A percentile compares a stretch with the other conserved stretches of the same genome.
phyloP scores from a whole-genome alignment of 2,113 vertebrate genomes.

The Prinia subflava region DNA sequence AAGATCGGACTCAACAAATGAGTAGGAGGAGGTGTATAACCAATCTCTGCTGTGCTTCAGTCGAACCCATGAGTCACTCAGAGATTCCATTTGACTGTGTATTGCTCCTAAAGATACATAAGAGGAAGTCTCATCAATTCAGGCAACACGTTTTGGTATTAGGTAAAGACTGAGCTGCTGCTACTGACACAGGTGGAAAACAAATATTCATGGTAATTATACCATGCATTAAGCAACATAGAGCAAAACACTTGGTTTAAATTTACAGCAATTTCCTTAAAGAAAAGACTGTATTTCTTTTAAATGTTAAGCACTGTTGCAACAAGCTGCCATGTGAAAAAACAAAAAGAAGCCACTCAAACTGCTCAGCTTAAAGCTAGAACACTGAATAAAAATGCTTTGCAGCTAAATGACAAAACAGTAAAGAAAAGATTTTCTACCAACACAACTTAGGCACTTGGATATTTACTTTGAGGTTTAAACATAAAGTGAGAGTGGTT shows the following conservation, averaged over 20 bases:
- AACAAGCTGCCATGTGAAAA: slow-evolving; percentile 53
- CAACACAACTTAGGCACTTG: neutral
- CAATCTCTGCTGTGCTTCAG: slow-evolving; percentile 85
- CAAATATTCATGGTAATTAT: slow-evolving; percentile 46
- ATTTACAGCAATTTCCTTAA: slow-evolving; percentile 59
- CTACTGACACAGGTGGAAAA: slow-evolving; percentile 62
- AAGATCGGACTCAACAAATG: slow-evolving; percentile 84
- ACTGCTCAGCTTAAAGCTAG: slow-evolving; percentile 65
- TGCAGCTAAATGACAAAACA: slow-evolving; percentile 13
- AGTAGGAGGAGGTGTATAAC: slow-evolving; percentile 77
- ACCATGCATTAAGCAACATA: slow-evolving; percentile 73
- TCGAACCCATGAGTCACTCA: slow-evolving; percentile 89
- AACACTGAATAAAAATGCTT: slow-evolving; percentile 33
- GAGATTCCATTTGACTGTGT: slow-evolving; percentile 76
- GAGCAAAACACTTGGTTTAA: slow-evolving; percentile 52
- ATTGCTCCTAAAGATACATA: slow-evolving; percentile 64
- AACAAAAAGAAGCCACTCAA: slow-evolving; percentile 69
- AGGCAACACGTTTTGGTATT: neutral
- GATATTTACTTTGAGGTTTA: neutral
- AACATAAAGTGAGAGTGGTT: neutral
- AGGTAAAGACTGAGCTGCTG: slow-evolving; percentile 14
- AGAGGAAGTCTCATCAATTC: slow-evolving; percentile 14
- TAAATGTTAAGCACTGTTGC: slow-evolving; percentile 48
- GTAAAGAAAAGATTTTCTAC: neutral
- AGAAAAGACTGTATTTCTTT: slow-evolving; percentile 53